These are phyloP conservation scores for Ommatoiulus sabulosus DNA, from an alignment of 2,888 invertebrate genomes.

Conservation along the genomic window DNA sequence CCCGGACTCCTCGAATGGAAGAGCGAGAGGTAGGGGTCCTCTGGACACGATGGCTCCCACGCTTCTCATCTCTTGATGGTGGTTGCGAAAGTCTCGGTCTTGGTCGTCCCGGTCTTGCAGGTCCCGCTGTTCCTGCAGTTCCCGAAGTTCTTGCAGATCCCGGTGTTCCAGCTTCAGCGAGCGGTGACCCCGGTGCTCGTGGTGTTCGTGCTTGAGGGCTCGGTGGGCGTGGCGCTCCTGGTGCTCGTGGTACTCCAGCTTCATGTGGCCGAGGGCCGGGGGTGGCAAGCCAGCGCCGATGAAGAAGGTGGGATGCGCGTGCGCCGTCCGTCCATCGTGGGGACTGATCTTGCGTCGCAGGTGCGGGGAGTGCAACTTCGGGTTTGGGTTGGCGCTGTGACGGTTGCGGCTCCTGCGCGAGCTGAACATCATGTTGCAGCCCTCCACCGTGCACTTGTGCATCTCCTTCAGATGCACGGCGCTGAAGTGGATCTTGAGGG, in stretches of 20 bases:
- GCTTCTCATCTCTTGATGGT: neutral
- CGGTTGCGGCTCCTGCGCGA: slow-evolving; percentile 94
- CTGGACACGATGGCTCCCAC: neutral
- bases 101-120: slow-evolving; percentile 70
- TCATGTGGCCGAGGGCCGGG: slow-evolving; percentile 55
- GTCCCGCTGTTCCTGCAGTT: neutral
- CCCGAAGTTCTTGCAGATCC: neutral
- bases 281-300: slow-evolving; percentile 36
- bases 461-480: slow-evolving; percentile 99
- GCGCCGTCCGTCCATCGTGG: slow-evolving; percentile 90
- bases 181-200: neutral
- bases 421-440: slow-evolving; percentile 99
- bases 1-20: slow-evolving; percentile 58
- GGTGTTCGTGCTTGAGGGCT: neutral
- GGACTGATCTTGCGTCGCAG: slow-evolving; percentile 92
- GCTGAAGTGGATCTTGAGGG: slow-evolving; percentile 98
- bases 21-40: slow-evolving; percentile 58
- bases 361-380: slow-evolving; percentile 96
- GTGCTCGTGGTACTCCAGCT: slow-evolving; percentile 56
- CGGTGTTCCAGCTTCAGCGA: neutral
- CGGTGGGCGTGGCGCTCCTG: neutral
- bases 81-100: slow-evolving; percentile 63
- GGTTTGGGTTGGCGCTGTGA: slow-evolving; percentile 98
- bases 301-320: slow-evolving; percentile 77
- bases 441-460: slow-evolving; percentile 99